Conservation (phyloP, 1,140 invertebrate genomes). For the Spodoptera frugiperda region DNA sequence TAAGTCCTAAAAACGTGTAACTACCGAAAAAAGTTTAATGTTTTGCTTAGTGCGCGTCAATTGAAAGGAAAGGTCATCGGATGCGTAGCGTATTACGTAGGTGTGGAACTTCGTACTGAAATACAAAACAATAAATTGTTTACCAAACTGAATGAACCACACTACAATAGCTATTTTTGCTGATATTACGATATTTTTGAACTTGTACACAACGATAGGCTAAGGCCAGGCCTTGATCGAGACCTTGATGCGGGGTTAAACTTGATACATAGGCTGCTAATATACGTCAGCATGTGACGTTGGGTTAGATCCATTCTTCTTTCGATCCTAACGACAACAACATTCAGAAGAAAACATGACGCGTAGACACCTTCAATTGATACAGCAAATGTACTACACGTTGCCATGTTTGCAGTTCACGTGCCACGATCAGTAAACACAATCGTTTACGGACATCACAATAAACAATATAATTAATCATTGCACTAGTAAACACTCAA, state of each 20-base stretch:
- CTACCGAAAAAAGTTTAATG: too few species aligned
- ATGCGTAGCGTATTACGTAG: slow-evolving; percentile 16
- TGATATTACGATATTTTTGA: slow-evolving; percentile 2
- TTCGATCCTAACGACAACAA: background rate
- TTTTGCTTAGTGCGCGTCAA: slow-evolving; percentile 2
- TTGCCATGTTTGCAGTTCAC: slow-evolving; percentile 32
- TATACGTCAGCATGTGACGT: too few species aligned
- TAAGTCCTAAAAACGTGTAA: too few species aligned
- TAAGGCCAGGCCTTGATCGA: background rate
- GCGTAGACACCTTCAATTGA: slow-evolving; percentile 2
- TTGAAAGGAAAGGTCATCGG: slow-evolving; percentile 15
- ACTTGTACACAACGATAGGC: background rate
- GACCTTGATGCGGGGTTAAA: background rate
- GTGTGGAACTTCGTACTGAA: background rate
- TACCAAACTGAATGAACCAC: slow-evolving; percentile 2
- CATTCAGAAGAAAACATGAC: slow-evolving; percentile 11
- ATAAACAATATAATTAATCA: slow-evolving; percentile 42
- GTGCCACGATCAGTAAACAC: slow-evolving; percentile 33
- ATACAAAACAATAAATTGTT: slow-evolving; percentile 19
- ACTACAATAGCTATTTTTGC: slow-evolving; percentile 5
- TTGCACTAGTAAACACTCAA: slow-evolving; percentile 33
- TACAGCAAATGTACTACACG: slow-evolving; percentile 2
- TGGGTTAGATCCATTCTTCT: background rate
- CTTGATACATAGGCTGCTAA: too few species aligned
- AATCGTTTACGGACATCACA: slow-evolving; percentile 30